Evolutionary conservation across 2,113 vertebrate species (phyloP).

Genomic region (Boulengeromyrus knoepffleri): DNA sequence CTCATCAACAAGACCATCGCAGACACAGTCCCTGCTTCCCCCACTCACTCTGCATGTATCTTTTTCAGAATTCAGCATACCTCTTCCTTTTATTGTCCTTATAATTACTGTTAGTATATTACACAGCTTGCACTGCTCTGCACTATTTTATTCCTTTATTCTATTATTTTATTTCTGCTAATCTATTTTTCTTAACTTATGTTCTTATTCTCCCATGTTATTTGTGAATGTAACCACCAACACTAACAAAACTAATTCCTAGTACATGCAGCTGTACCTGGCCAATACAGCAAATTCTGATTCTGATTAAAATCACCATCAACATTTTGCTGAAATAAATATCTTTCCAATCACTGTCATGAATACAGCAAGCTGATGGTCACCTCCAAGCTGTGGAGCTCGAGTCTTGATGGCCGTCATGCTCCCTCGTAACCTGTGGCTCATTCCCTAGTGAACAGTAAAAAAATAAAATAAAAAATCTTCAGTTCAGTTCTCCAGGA

Average conservation of each 20-base stretch:
- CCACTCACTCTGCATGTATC: neutral
- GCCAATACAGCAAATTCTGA: neutral
- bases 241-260: neutral
- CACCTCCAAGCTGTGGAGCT: constrained; percentile 89
- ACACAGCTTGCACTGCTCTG: neutral
- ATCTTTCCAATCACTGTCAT: neutral
- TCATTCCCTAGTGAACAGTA: constrained; percentile 70
- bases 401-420: constrained; percentile 82
- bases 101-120: neutral
- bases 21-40: neutral
- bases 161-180: neutral
- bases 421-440: constrained; percentile 80
- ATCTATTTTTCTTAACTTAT: neutral
- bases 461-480: neutral
- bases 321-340: neutral
- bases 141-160: neutral
- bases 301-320: neutral
- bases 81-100: neutral
- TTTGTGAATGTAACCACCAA: neutral
- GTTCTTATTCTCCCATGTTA: neutral
- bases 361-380: neutral
- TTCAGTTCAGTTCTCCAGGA: neutral
- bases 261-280: neutral
- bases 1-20: neutral
- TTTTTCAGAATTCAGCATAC: neutral